Evolutionary conservation across 2,113 vertebrate genomes (phyloP).

Genomic region (Merops nubicus): DNA sequence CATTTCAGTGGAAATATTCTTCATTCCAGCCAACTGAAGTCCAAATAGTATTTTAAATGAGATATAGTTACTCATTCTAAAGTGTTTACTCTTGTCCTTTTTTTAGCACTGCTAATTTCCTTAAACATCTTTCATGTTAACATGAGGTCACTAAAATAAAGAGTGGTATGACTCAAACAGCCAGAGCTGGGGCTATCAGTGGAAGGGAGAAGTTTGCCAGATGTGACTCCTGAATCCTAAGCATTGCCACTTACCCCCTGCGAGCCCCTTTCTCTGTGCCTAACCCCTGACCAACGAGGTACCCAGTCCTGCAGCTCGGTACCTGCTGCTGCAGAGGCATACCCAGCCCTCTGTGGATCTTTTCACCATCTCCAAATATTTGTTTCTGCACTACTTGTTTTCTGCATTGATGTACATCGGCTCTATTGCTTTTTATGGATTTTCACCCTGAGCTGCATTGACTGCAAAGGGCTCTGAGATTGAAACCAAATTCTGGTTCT

Average conservation of each 20-base stretch:
- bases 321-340: not conserved
- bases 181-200: fast-evolving
- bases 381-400: not conserved
- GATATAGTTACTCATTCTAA: not conserved
- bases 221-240: not conserved
- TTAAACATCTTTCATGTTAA: not conserved
- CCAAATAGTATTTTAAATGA: not conserved
- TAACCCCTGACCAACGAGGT: fast-evolving
- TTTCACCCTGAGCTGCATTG: not conserved
- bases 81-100: not conserved
- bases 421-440: not conserved
- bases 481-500: not conserved
- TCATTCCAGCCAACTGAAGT: not conserved
- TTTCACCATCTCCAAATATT: not conserved
- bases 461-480: not conserved
- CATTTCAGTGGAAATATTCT: not conserved
- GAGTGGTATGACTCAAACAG: not conserved
- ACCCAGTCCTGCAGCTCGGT: not conserved
- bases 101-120: not conserved
- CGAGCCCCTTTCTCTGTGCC: fast-evolving
- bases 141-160: not conserved
- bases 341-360: not conserved
- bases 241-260: not conserved
- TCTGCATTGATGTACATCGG: fast-evolving
- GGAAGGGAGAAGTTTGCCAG: not conserved